Percentiles rank a stretch among this genome's conserved stretches.
Conservation (phyloP, 2,113 vertebrate species). For the Crotalus horridus region DNA sequence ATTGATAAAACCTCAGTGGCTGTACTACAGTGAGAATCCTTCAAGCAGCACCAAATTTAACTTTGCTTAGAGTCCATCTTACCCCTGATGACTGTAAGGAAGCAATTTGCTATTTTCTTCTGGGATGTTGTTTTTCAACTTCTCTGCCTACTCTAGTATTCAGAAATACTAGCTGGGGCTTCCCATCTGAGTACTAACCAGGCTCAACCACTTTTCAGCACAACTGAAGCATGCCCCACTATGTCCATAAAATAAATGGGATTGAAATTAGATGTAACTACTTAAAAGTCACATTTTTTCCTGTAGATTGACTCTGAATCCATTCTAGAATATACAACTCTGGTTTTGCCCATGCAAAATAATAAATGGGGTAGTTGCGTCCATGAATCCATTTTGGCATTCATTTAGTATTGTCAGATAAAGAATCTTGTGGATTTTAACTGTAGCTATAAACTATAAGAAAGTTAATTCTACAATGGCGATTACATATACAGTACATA, state of each 20-base stretch:
- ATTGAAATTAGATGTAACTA: background rate
- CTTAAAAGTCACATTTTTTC: background rate
- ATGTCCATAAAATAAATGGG: background rate
- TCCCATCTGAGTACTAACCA: background rate
- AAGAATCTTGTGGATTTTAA: background rate
- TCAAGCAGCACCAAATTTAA: background rate
- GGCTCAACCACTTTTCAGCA: background rate
- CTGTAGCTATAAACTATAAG: background rate
- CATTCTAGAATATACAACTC: conserved; percentile 4
- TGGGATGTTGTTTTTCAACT: background rate
- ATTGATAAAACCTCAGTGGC: background rate
- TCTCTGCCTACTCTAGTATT: background rate
- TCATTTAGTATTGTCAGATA: conserved; percentile 30
- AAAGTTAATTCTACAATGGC: background rate
- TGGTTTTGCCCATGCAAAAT: conserved; percentile 27
- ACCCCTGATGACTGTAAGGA: background rate
- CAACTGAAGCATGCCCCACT: background rate
- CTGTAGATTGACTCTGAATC: background rate
- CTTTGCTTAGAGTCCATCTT: background rate
- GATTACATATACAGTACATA: background rate
- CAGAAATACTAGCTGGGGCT: background rate
- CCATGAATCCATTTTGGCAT: conserved; percentile 17
- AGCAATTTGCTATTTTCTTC: background rate
- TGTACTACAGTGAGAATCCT: background rate
- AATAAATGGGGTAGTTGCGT: conserved; percentile 46